These are phyloP conservation scores for Gephyroberyx darwinii DNA, from an alignment of 2,797 vertebrate species.

Conservation along the genomic window DNA sequence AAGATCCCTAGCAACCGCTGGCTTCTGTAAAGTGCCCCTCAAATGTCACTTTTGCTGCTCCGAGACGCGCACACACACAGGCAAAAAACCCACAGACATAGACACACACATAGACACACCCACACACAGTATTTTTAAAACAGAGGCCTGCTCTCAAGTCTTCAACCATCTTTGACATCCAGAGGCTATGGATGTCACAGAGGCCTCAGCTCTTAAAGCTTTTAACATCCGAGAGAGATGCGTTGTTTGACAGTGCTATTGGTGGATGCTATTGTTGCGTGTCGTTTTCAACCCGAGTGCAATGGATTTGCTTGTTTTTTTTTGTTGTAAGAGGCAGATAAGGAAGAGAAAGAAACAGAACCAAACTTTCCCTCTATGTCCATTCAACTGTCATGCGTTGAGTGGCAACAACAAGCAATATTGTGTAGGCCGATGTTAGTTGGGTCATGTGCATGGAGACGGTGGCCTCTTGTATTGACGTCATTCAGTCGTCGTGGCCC, in stretches of 20 bases:
- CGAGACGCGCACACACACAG: constrained; percentile 74
- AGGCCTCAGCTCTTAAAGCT: constrained; percentile 81
- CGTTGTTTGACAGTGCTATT: constrained; percentile 78
- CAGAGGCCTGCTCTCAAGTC: constrained; percentile 80
- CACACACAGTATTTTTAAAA: constrained; percentile 79
- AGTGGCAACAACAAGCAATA: constrained; percentile 65
- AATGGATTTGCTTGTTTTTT: constrained; percentile 72
- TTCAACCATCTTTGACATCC: constrained; percentile 81
- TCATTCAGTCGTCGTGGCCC: constrained; percentile 56
- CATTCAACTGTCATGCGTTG: constrained; percentile 66
- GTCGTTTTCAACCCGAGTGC: constrained; percentile 63
- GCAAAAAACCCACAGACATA: no score
- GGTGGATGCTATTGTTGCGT: constrained; percentile 78
- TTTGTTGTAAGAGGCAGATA: constrained; percentile 62
- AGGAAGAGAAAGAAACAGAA: constrained; percentile 64
- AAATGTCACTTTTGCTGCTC: constrained; percentile 86
- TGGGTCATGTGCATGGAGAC: constrained; percentile 67
- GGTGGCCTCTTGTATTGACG: constrained; percentile 53
- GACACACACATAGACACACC: constrained; percentile 70
- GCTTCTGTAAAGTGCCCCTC: constrained; percentile 85
- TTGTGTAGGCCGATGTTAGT: constrained; percentile 48
- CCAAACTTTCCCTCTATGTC: constrained; percentile 70
- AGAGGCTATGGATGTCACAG: constrained; percentile 76
- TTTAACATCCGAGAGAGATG: constrained; percentile 80
- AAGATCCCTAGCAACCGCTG: constrained; percentile 82